Evolutionary conservation across 2,797 vertebrate species (phyloP), one percentile per base, ranked within the genome.

Genomic region (Melopsittacus undulatus): DNA sequence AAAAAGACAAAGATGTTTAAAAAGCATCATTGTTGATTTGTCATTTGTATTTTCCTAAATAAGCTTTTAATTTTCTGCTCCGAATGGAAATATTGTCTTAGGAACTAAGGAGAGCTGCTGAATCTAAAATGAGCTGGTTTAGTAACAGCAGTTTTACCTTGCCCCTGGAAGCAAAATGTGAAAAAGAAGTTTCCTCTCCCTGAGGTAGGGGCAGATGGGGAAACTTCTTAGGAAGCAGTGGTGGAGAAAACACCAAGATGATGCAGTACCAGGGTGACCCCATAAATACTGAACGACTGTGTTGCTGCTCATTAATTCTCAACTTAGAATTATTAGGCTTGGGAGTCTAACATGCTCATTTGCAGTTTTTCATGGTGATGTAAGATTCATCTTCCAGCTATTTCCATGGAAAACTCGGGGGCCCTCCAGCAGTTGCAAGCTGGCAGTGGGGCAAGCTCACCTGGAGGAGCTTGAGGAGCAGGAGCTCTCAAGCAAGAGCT

Each of bases 11-110:
- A 79, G 1, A 11, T 66, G 4, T 51, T 81, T 59, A 19, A 75
- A 91, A 86, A 90, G 54, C 16, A 61, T 52, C 34, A 48, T 81
- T 4, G 1, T 54, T 87, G 40, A 20, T 86, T 66, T 1, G 0
- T 23, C 45, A 46, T 46, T 46, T 46, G 45, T 46, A 21, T 83
- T 87, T 93, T 80, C 27, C 45, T 94, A 87, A 87, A 95, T 61
- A 82, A 73, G 72, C 34, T 85, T 92, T 83, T 68, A 36, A 77
- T 90, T 94, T 93, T 92, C 70, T 89, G 34, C 56, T 87, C 36
- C 1, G 2, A 91, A 72, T 80, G 57, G 49, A 46, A 89, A 42
- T 77, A 49, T 52, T 75, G 38, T 87, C 54, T 81, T 61, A 66
- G 59, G 27, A 70, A 32, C 59, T 69, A 38, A 74, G 57, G 34